phyloP scores from a whole-genome alignment of 2,113 vertebrate genomes.

The Chunga burmeisteri region DNA sequence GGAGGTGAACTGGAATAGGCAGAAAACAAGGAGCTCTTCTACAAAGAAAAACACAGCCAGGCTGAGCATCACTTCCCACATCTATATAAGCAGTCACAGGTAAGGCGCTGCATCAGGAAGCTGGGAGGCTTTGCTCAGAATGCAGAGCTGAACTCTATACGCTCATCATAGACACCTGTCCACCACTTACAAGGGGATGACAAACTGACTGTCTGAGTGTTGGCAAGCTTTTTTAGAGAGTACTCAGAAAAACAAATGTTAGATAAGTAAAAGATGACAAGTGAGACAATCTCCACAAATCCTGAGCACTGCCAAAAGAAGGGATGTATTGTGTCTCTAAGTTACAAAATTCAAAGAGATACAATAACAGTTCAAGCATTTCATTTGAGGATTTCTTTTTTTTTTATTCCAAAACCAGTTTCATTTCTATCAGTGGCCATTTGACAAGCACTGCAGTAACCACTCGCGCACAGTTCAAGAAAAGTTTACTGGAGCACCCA shows the following conservation, averaged over 20 bases:
- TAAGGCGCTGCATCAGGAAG: not conserved
- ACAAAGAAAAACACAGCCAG: not conserved
- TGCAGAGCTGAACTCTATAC: not conserved
- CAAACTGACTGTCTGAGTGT: not conserved
- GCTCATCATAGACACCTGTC: not conserved
- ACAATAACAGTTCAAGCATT: not conserved
- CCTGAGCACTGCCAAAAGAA: not conserved
- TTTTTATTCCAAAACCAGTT: not conserved
- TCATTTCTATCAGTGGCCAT: not conserved
- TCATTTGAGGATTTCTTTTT: not conserved
- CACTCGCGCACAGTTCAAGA: not conserved
- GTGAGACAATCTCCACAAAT: not conserved
- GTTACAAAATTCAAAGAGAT: not conserved
- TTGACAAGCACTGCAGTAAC: not conserved
- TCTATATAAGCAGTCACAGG: not conserved
- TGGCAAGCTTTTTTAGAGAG: not conserved
- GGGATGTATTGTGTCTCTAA: not conserved
- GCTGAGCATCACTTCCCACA: not conserved
- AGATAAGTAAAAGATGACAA: not conserved
- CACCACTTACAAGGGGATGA: not conserved
- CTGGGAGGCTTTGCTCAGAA: not conserved
- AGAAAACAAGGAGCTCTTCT: not conserved
- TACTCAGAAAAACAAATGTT: not conserved
- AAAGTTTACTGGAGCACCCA: not conserved
- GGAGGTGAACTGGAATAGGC: not conserved